Evolutionary conservation across 92 coral and sea anemone genomes (phyloP), one percentile per base, ranked within the genome.

Genomic region (Porites divaricata): DNA sequence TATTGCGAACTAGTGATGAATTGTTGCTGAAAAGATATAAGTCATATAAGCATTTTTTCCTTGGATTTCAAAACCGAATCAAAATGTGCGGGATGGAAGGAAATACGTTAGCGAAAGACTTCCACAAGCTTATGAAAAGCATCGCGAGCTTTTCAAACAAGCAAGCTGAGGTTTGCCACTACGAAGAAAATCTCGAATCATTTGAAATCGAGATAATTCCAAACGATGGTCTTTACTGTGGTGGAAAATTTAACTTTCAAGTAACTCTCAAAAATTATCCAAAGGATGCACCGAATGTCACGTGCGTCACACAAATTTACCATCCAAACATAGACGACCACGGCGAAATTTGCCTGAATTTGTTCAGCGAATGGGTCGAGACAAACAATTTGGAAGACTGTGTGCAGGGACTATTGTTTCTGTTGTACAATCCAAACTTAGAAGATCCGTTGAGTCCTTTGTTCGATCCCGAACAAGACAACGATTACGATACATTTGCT

Each of bases 351-450:
- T 96, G 99, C 74, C 76, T 96, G 74, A 96, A 90, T 92, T 84
- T 96, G 86, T 88, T 96, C 73, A 92, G 86, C 77, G 99, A 96
- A 20, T 96, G 99, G 99, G 80, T 85, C n/a, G 87, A 59, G 56
- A 83, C 76, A 21, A 92, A 96, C 75, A 94, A 87, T 64, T 75
- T 96, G 53, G 95, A 96, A 68, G 98, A 96, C 86, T 88, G 95
- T 53, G 94, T 95, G 0, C 99, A 96, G 62, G 99, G 99, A 41
- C 59, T 96, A 83, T 88, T 96, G 72, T 95, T 92, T 72, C 73
- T 96, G 76, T 68, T 96, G 53, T 82, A 96, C 76, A 89, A 96
- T 65, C 99, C 99, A 17, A 93, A 93, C 69, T 72, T 93, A 17
- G 95, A 85, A 0, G 99, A 96, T 73, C 98, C 99, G 1, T 72